Conservation (phyloP, 2,113 vertebrate genomes). For the Ictalurus furcatus region DNA sequence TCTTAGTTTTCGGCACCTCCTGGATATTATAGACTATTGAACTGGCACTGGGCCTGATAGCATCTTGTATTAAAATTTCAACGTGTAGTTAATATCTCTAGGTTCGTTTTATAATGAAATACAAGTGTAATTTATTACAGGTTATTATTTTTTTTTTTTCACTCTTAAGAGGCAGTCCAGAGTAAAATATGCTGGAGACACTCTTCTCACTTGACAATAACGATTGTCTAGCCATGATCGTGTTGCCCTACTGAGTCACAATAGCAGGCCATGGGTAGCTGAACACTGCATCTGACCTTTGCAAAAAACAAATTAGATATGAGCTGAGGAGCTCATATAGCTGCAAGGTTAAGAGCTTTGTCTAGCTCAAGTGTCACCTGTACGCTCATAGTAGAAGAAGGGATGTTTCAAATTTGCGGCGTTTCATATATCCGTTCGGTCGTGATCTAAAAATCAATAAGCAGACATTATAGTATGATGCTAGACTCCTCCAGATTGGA, state of each 20-base stretch:
- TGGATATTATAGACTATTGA: constrained; percentile 27
- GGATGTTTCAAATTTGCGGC: background rate
- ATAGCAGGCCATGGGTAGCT: constrained; percentile 56
- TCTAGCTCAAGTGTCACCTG: constrained; percentile 33
- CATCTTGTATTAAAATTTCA: constrained; percentile 31
- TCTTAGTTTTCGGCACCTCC: background rate
- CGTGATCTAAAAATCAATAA: constrained; percentile 31
- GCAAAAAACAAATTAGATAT: constrained; percentile 56
- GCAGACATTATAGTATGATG: constrained; percentile 12
- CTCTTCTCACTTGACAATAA: background rate
- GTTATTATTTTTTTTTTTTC: constrained; percentile 13
- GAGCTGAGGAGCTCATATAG: constrained; percentile 42
- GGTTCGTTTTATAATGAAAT: constrained; percentile 16
- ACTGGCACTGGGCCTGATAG: constrained; percentile 8
- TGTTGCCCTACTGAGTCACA: constrained; percentile 46
- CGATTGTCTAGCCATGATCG: constrained; percentile 58
- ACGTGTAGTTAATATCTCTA: background rate
- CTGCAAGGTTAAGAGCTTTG: constrained; percentile 44
- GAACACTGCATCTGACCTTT: constrained; percentile 67
- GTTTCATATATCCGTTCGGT: background rate
- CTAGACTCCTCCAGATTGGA: constrained; percentile 15
- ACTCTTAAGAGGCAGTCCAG: constrained; percentile 16
- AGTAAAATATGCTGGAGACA: background rate
- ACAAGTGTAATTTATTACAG: constrained; percentile 4
- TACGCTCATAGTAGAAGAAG: background rate